Conservation (phyloP, 2,888 invertebrate genomes). For the Tetropium fuscum region DNA sequence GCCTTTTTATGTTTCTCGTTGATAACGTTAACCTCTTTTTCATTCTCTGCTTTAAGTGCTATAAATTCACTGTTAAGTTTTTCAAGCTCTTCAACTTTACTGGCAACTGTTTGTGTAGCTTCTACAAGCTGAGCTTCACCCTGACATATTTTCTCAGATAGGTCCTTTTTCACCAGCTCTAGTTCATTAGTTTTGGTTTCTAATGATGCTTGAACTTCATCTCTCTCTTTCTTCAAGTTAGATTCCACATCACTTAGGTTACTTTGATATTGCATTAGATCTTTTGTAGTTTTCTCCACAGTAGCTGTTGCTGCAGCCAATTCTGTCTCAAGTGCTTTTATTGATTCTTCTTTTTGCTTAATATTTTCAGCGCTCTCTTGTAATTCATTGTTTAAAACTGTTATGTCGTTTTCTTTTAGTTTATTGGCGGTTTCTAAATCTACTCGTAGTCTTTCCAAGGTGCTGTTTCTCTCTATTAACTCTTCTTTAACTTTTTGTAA, state of each 20-base stretch:
- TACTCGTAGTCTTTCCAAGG: conserved; percentile 27
- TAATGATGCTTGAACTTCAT: conserved; percentile 56
- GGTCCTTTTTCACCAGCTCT: conserved; percentile 58
- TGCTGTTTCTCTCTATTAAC: conserved; percentile 23
- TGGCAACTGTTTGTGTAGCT: conserved; percentile 60
- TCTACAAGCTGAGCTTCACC: conserved; percentile 57
- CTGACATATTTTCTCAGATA: conserved; percentile 43
- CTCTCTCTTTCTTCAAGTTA: conserved; percentile 57
- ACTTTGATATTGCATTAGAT: conserved; percentile 58
- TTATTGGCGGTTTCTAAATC: conserved; percentile 30
- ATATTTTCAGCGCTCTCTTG: conserved; percentile 27
- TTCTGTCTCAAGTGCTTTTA: conserved; percentile 58
- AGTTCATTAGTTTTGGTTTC: conserved; percentile 57
- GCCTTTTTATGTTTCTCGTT: conserved; percentile 46
- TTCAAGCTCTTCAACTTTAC: conserved; percentile 36
- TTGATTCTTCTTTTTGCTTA: conserved; percentile 54
- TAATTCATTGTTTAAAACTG: conserved; percentile 32
- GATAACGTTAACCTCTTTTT: conserved; percentile 36
- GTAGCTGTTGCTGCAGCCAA: conserved; percentile 57
- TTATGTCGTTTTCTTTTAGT: conserved; percentile 34
- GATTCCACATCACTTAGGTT: conserved; percentile 55
- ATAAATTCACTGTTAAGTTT: conserved; percentile 35
- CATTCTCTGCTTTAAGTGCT: conserved; percentile 36
- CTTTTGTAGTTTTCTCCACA: conserved; percentile 45
- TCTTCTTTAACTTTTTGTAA: conserved; percentile 22